A percentile compares a stretch with the other conserved stretches of the same genome.
Conservation (phyloP, 2,888 invertebrate species). For the Hypselothyrea guttata region DNA sequence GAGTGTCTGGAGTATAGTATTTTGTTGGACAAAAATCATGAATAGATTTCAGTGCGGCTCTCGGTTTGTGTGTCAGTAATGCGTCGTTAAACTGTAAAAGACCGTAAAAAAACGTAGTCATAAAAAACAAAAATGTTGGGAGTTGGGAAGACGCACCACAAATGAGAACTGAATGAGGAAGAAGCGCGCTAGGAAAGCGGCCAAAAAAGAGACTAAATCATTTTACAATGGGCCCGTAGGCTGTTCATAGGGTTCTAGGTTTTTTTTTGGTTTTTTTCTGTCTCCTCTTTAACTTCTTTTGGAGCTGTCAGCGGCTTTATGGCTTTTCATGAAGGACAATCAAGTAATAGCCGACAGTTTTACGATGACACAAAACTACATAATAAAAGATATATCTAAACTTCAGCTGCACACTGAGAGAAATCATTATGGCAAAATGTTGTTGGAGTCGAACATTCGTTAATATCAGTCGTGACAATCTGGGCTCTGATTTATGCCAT, state of each 20-base stretch:
- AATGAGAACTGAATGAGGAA: slow-evolving; percentile 15
- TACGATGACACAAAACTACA: slow-evolving; percentile 76
- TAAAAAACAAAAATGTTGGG: slow-evolving; percentile 63
- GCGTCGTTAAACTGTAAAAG: slow-evolving; percentile 77
- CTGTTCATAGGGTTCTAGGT: not conserved
- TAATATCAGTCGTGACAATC: not conserved
- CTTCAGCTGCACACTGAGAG: slow-evolving; percentile 10
- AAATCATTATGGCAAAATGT: not conserved
- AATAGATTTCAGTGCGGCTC: slow-evolving; percentile 61
- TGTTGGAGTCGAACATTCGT: not conserved
- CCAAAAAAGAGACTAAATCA: slow-evolving; percentile 67
- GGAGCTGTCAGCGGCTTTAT: slow-evolving; percentile 65
- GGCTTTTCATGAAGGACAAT: slow-evolving; percentile 72
- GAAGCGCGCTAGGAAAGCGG: not conserved
- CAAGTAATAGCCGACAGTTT: slow-evolving; percentile 77
- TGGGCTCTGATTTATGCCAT: not conserved
- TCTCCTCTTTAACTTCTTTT: not conserved
- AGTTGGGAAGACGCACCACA: slow-evolving; percentile 4
- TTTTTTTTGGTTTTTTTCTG: not conserved
- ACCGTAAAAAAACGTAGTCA: slow-evolving; percentile 64
- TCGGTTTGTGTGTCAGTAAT: slow-evolving; percentile 73
- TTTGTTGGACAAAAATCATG: slow-evolving; percentile 66
- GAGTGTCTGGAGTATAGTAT: slow-evolving; percentile 44
- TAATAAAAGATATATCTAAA: slow-evolving; percentile 69
- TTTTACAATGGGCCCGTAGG: slow-evolving; percentile 63